Percentiles rank a stretch among this genome's conserved stretches.
Conservation (phyloP, 2,113 vertebrate genomes). For the Sinocyclocheilus maitianheensis region DNA sequence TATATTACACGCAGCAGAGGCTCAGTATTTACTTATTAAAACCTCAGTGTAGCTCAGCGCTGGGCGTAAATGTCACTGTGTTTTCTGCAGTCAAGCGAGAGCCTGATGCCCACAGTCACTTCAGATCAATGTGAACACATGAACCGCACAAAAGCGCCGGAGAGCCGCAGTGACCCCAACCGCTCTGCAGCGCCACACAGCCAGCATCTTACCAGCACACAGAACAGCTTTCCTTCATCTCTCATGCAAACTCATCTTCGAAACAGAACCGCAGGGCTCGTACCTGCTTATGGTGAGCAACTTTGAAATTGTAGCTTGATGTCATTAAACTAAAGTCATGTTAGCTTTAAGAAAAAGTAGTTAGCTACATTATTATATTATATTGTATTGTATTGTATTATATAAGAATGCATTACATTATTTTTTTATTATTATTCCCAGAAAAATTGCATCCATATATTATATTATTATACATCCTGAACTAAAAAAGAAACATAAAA, state of each 20-base stretch:
- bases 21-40: slow-evolving; percentile 38
- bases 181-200: not conserved
- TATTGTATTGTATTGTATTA: no score
- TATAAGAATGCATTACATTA: no score
- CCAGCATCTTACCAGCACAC: not conserved
- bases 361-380: not conserved
- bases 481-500: not conserved
- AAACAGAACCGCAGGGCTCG: not conserved
- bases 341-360: not conserved
- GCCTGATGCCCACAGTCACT: slow-evolving; percentile 40
- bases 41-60: not conserved
- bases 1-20: slow-evolving; percentile 13
- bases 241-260: not conserved
- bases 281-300: not conserved
- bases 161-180: slow-evolving; percentile 21
- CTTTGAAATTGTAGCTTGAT: not conserved
- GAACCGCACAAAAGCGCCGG: not conserved
- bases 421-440: no score
- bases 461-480: not conserved
- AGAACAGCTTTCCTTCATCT: not conserved
- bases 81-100: slow-evolving; percentile 31
- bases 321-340: slow-evolving; percentile 3
- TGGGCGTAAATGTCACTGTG: slow-evolving; percentile 26
- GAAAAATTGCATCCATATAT: not conserved
- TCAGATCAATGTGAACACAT: slow-evolving; percentile 33